A percentile compares a stretch with the other conserved stretches of the same genome.
phyloP scores from a whole-genome alignment of 2,113 vertebrate species.

The Mormyrus iriodes region DNA sequence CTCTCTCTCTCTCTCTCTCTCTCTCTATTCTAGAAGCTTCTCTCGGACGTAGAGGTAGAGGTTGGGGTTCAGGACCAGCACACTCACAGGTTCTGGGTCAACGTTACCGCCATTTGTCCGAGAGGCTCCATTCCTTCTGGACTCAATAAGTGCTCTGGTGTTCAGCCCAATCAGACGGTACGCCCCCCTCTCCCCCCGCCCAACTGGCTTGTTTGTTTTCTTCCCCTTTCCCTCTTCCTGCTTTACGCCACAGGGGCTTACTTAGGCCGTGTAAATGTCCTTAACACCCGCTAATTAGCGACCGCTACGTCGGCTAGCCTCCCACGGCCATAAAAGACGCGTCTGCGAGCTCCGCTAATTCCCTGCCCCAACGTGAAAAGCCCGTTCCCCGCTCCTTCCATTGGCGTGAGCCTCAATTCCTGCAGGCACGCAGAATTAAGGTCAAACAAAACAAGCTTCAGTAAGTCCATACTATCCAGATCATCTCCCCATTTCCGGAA shows the following conservation, averaged over 20 bases:
- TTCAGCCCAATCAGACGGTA: conserved; percentile 83
- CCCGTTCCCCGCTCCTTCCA: background rate
- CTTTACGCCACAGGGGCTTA: background rate
- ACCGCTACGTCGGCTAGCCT: background rate
- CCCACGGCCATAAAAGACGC: background rate
- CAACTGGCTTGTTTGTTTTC: background rate
- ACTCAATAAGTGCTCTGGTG: conserved; percentile 72
- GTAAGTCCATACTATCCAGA: background rate
- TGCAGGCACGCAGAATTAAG: background rate
- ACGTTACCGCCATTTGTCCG: conserved; percentile 82
- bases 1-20: background rate
- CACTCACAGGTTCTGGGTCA: conserved; percentile 73
- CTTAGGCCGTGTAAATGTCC: background rate
- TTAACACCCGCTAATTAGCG: background rate
- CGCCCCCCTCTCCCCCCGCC: background rate
- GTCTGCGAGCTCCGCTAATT: background rate
- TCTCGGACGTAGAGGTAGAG: conserved; percentile 85
- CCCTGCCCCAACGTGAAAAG: background rate
- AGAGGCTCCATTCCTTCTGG: conserved; percentile 68
- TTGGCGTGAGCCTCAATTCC: background rate
- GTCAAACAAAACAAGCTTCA: background rate
- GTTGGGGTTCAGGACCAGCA: conserved; percentile 74
- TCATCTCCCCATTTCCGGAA: background rate
- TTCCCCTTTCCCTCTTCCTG: too few relatives aligned
- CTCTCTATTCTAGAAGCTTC: conserved; percentile 63